Percentiles rank a stretch among this genome's conserved stretches.
phyloP scores from a whole-genome alignment of 2,113 vertebrate species.

The Hemichromis elongatus region DNA sequence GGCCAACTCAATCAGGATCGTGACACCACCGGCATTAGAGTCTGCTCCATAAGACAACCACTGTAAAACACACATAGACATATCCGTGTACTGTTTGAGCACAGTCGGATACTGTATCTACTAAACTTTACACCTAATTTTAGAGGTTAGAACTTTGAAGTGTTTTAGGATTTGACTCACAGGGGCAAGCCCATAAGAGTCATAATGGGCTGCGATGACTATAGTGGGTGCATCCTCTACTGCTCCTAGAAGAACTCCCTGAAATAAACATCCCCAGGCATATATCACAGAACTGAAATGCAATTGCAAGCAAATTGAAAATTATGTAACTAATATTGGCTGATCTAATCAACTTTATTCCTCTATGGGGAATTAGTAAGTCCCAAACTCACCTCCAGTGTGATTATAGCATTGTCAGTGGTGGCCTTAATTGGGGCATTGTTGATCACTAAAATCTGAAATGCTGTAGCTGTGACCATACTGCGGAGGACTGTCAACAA shows the following conservation, averaged over 20 bases:
- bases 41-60: slow-evolving; percentile 77
- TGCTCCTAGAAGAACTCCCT: slow-evolving; percentile 72
- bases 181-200: slow-evolving; percentile 75
- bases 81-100: not conserved
- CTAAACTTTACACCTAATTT: not conserved
- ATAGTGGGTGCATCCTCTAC: slow-evolving; percentile 70
- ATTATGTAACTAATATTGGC: not conserved
- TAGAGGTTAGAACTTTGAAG: not conserved
- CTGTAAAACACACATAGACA: slow-evolving; percentile 44
- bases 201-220: slow-evolving; percentile 76
- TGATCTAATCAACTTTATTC: not conserved
- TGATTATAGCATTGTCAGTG: slow-evolving; percentile 61
- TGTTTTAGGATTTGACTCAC: slow-evolving; percentile 41
- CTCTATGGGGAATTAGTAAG: not conserved
- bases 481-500: slow-evolving; percentile 70
- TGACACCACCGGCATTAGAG: slow-evolving; percentile 76
- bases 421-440: slow-evolving; percentile 65
- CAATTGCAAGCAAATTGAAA: not conserved
- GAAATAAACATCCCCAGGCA: not conserved
- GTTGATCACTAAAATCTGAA: slow-evolving; percentile 76
- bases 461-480: slow-evolving; percentile 73
- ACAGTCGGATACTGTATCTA: not conserved
- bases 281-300: not conserved
- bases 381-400: slow-evolving; percentile 69
- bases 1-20: slow-evolving; percentile 70